Evolutionary conservation across 2,113 vertebrate species (phyloP).

Genomic region (Tringa solitaria): DNA sequence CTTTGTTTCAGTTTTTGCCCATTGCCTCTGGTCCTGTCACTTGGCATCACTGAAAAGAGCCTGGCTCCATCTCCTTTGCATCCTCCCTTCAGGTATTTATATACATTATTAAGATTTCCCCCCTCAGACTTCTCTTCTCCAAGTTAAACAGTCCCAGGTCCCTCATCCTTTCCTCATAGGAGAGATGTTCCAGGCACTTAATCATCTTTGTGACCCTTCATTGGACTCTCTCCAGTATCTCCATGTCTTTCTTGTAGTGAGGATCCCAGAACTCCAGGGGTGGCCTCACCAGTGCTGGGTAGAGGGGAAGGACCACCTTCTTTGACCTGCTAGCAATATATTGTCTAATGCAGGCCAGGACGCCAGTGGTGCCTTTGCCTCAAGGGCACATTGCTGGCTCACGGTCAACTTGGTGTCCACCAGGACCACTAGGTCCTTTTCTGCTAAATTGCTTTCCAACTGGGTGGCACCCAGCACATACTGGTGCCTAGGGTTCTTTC

Average conservation of each 20-base stretch:
- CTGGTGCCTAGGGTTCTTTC: neutral
- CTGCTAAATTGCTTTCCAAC: neutral
- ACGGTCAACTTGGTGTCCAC: neutral
- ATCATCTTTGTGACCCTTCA: neutral
- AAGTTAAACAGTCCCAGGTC: neutral
- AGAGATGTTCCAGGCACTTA: neutral
- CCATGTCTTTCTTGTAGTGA: neutral
- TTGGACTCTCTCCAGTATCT: neutral
- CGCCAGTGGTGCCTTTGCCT: neutral
- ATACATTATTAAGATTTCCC: neutral
- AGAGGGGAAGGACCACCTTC: neutral
- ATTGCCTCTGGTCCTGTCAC: neutral
- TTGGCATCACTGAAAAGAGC: neutral
- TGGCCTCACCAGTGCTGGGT: neutral
- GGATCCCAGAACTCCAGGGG: neutral
- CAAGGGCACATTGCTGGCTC: neutral
- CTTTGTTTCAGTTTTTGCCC: neutral
- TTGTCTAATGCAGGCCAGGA: neutral
- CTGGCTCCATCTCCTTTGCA: neutral
- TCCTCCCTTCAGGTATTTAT: neutral
- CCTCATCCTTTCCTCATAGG: neutral
- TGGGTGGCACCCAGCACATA: too few species aligned
- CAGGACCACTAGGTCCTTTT: neutral
- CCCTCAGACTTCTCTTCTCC: neutral
- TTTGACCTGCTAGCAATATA: neutral